Percentiles rank a stretch among this genome's conserved stretches.
phyloP scores from a whole-genome alignment of 2,113 vertebrate species.

The Capricornis sumatraensis region DNA sequence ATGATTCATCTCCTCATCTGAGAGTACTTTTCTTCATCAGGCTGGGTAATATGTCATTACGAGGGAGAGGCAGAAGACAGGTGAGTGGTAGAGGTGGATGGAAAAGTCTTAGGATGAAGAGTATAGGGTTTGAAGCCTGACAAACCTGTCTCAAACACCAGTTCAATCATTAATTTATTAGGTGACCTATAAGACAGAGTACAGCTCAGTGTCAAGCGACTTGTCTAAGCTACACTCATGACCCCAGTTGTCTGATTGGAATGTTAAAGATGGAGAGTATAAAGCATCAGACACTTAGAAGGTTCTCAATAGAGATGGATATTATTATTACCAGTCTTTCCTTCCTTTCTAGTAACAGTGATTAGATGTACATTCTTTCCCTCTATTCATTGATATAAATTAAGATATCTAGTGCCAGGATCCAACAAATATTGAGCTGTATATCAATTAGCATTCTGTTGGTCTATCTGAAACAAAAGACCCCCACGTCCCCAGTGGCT shows the following conservation, averaged over 20 bases:
- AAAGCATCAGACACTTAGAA: neutral
- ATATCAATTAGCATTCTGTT: neutral
- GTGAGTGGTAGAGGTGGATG: neutral
- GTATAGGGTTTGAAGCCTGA: neutral
- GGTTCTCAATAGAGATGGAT: neutral
- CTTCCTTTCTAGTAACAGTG: neutral
- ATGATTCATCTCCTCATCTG: neutral
- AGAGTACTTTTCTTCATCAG: neutral
- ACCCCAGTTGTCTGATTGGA: neutral
- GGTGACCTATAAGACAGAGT: neutral
- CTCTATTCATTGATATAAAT: neutral
- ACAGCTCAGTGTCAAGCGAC: neutral
- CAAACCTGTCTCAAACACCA: neutral
- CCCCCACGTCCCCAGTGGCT: rapidly evolving
- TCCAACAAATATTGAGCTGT: neutral
- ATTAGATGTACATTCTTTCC: neutral
- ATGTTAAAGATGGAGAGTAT: neutral
- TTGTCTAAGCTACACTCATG: neutral
- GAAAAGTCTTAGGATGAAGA: neutral
- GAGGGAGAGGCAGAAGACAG: neutral
- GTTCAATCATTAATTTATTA: neutral
- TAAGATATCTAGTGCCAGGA: neutral
- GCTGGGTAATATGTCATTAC: neutral
- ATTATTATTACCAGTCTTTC: neutral
- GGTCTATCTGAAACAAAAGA: neutral